Percentiles rank a stretch among this genome's conserved stretches.
Conservation (phyloP, 2,113 vertebrate genomes). For the Perca fluviatilis region DNA sequence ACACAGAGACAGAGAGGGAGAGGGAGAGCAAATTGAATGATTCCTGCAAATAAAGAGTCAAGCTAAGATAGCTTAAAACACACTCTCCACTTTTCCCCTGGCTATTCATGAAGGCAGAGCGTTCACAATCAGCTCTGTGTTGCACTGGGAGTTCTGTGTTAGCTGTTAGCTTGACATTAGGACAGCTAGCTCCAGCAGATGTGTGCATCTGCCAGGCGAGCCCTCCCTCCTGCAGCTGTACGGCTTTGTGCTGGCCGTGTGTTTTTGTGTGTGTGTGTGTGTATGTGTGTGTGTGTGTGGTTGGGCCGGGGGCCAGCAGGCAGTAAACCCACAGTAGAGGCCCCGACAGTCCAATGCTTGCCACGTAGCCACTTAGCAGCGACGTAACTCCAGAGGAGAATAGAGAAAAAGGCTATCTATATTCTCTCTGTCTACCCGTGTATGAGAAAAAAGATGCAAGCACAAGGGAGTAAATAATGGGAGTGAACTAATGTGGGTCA, state of each 20-base stretch:
- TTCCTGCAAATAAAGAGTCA: slow-evolving; percentile 54
- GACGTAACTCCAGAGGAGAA: slow-evolving; percentile 47
- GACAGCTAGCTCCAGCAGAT: slow-evolving; percentile 66
- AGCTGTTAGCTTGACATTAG: slow-evolving; percentile 62
- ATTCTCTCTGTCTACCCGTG: neutral
- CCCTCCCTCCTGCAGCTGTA: slow-evolving; percentile 73
- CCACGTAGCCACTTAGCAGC: slow-evolving; percentile 77
- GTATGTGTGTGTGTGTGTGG: slow-evolving; percentile 48
- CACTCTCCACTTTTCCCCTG: slow-evolving; percentile 22
- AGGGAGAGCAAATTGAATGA: slow-evolving; percentile 64
- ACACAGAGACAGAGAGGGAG: slow-evolving; percentile 6
- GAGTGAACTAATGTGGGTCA: slow-evolving; percentile 37
- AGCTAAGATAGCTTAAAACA: slow-evolving; percentile 48
- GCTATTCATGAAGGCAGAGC: slow-evolving; percentile 24
- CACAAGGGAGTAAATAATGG: neutral
- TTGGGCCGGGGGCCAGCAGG: slow-evolving; percentile 75
- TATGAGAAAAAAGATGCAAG: neutral
- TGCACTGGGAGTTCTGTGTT: slow-evolving; percentile 28
- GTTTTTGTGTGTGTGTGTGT: slow-evolving; percentile 39
- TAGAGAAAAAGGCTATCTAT: slow-evolving; percentile 22
- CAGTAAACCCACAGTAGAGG: slow-evolving; percentile 79
- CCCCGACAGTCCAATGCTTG: slow-evolving; percentile 69
- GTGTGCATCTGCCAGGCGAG: slow-evolving; percentile 71
- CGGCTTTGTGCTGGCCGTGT: slow-evolving; percentile 56
- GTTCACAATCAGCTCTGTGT: slow-evolving; percentile 59